These are phyloP conservation scores for Suncus etruscus DNA, from an alignment of 2,113 vertebrate species.

Conservation along the genomic window DNA sequence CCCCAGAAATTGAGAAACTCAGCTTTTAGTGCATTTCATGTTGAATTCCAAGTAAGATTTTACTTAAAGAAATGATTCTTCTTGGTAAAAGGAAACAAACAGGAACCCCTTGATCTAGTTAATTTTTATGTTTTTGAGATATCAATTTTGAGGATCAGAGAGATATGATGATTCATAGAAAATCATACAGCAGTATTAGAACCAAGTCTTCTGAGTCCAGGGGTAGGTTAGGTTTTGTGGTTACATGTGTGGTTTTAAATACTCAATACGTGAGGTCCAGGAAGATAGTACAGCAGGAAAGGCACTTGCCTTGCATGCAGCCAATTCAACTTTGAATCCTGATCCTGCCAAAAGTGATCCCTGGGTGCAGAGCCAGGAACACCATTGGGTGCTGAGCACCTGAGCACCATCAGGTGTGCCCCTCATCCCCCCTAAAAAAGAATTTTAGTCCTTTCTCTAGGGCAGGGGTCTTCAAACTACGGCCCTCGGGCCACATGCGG, in stretches of 20 bases:
- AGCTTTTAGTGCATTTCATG: constrained; percentile 15
- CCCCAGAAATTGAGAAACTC: neutral
- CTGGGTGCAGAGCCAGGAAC: too few relatives aligned
- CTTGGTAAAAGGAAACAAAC: neutral
- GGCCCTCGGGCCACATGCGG: too few relatives aligned
- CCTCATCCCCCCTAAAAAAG: too few relatives aligned
- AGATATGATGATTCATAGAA: neutral
- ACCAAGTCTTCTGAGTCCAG: neutral
- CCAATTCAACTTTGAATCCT: too few relatives aligned
- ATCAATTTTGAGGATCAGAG: neutral
- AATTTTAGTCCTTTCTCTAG: too few relatives aligned
- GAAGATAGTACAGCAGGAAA: too few relatives aligned
- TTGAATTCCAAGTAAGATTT: constrained; percentile 45
- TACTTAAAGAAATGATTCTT: neutral
- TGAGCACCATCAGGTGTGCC: too few relatives aligned
- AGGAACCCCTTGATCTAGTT: neutral
- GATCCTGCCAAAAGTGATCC: too few relatives aligned
- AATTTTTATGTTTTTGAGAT: neutral
- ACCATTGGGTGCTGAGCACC: too few relatives aligned
- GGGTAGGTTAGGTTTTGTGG: neutral
- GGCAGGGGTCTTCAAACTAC: too few relatives aligned
- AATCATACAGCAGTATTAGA: neutral
- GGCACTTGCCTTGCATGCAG: too few relatives aligned
- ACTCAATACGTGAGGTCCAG: neutral
- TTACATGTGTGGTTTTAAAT: neutral